phyloP scores from a whole-genome alignment of 2,113 vertebrate genomes.

The Tamias sibiricus region DNA sequence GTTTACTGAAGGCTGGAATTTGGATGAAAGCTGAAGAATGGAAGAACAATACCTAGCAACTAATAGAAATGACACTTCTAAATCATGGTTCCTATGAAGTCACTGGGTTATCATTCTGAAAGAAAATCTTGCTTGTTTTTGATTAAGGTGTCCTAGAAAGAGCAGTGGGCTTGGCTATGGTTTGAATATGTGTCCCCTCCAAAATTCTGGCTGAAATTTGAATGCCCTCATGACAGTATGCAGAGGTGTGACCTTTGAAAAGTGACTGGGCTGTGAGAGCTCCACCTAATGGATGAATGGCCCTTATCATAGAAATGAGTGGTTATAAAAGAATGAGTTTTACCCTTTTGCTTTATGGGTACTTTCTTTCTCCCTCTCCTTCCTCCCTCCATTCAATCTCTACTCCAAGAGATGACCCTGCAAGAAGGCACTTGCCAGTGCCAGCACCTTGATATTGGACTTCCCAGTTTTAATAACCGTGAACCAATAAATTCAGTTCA shows the following conservation, averaged over 20 bases:
- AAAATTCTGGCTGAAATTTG: background rate
- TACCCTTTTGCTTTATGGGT: background rate
- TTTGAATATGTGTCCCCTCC: background rate
- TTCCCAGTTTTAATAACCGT: background rate
- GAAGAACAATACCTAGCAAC: background rate
- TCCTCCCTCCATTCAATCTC: background rate
- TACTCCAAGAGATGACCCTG: background rate
- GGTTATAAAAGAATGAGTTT: background rate
- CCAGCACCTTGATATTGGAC: background rate
- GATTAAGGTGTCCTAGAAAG: background rate
- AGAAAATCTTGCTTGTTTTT: conserved; percentile 11
- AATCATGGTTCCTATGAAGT: background rate
- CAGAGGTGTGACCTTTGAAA: background rate
- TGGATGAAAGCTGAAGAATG: background rate
- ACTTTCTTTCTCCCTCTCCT: background rate
- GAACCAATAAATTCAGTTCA: background rate
- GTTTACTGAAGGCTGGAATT: conserved; percentile 14
- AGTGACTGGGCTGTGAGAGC: background rate
- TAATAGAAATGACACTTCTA: background rate
- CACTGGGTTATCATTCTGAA: background rate
- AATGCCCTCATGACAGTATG: background rate
- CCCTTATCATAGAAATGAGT: background rate
- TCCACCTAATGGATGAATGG: background rate
- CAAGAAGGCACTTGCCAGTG: background rate
- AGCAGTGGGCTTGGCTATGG: background rate